A percentile compares a stretch with the other conserved stretches of the same genome.
Conservation (phyloP, 2,113 vertebrate genomes). For the Nycticorax nycticorax region DNA sequence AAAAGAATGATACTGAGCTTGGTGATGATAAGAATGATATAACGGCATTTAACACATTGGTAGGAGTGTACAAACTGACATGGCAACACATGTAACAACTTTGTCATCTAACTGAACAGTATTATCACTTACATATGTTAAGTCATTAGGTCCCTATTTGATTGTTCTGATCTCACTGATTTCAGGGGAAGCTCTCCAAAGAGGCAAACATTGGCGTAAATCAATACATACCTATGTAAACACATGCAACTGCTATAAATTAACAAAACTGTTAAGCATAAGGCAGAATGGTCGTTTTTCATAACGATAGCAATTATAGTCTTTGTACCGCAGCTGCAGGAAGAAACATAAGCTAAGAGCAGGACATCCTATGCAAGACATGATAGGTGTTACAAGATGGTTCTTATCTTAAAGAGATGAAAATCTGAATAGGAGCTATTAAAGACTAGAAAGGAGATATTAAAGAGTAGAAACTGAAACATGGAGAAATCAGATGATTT, state of each 20-base stretch:
- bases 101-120: not conserved
- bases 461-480: not conserved
- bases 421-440: not conserved
- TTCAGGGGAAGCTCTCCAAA: not conserved
- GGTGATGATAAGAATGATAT: not conserved
- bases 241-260: not conserved
- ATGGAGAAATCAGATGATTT: not conserved
- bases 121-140: not conserved
- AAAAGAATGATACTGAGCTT: not conserved
- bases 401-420: not conserved
- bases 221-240: not conserved
- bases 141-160: not conserved
- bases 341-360: not conserved
- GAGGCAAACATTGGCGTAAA: not conserved
- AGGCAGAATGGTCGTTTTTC: not conserved
- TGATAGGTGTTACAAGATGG: not conserved
- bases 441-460: not conserved
- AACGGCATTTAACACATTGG: not conserved
- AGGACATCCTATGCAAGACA: not conserved
- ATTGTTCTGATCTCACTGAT: not conserved
- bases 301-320: not conserved
- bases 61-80: not conserved
- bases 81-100: not conserved
- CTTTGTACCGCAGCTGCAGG: not conserved
- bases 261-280: not conserved